phyloP scores from a whole-genome alignment of 1,140 invertebrate species.

The Thrips palmi region DNA sequence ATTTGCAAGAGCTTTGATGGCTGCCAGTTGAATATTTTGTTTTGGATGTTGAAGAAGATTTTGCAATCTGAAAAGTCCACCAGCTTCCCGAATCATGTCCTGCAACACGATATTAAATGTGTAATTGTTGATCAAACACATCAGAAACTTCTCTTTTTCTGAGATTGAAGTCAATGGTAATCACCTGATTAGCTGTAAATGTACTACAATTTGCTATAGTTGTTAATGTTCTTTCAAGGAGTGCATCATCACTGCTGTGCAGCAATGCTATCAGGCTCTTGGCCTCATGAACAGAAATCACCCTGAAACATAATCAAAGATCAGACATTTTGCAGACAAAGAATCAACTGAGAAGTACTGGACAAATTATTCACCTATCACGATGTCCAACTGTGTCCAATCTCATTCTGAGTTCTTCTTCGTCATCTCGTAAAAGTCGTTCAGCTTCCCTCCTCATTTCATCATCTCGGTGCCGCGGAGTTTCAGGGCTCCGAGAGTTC shows the following conservation, averaged over 20 bases:
- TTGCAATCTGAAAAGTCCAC: constrained; percentile 27
- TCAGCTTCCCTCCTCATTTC: constrained; percentile 18
- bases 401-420: constrained; percentile 20
- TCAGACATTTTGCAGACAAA: neutral
- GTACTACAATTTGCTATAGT: constrained; percentile 34
- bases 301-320: constrained; percentile 17
- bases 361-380: constrained; percentile 15
- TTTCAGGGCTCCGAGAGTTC: constrained; percentile 11
- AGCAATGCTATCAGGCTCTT: constrained; percentile 31
- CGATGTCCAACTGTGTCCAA: constrained; percentile 19
- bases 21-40: constrained; percentile 22
- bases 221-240: constrained; percentile 29
- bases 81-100: constrained; percentile 33
- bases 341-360: constrained; percentile 1
- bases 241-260: constrained; percentile 26
- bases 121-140: constrained; percentile 2
- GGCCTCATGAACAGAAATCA: constrained; percentile 28
- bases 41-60: constrained; percentile 25
- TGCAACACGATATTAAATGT: constrained; percentile 17
- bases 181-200: constrained; percentile 33
- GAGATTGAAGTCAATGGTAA: neutral
- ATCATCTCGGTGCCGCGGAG: constrained; percentile 10
- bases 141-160: neutral
- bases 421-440: constrained; percentile 19
- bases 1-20: constrained; percentile 30